Conservation (phyloP, 2,888 invertebrate genomes). For the Muschampia plurimacula region DNA sequence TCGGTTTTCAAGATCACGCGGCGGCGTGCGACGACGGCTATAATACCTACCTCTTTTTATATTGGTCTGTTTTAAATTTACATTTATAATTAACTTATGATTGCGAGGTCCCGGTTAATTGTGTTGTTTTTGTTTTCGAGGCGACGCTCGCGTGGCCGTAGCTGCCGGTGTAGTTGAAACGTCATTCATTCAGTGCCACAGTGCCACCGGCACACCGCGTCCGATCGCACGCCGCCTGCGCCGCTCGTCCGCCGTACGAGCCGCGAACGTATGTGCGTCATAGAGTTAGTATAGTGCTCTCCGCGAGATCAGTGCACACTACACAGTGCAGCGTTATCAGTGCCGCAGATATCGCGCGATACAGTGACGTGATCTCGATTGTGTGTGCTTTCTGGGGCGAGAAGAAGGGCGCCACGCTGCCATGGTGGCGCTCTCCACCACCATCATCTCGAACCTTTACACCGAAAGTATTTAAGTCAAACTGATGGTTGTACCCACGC, state of each 20-base stretch:
- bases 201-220: not conserved
- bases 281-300: no score
- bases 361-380: slow-evolving; percentile 1
- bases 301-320: not conserved
- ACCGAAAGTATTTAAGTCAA: not conserved
- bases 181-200: not conserved
- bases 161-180: not conserved
- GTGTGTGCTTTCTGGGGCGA: not conserved
- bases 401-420: not conserved
- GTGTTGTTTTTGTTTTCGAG: slow-evolving; percentile 2
- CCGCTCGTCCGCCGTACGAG: not conserved
- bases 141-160: not conserved
- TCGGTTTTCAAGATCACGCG: no score
- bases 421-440: not conserved
- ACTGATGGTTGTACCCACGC: no score
- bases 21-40: no score
- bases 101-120: not conserved
- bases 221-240: not conserved
- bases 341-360: not conserved
- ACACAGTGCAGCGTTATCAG: no score
- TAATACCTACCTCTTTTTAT: no score
- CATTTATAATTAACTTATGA: not conserved
- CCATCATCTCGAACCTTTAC: not conserved
- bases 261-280: not conserved
- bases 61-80: not conserved